Evolutionary conservation across 2,797 vertebrate genomes (phyloP).

Genomic region (Leptoclinus maculatus): DNA sequence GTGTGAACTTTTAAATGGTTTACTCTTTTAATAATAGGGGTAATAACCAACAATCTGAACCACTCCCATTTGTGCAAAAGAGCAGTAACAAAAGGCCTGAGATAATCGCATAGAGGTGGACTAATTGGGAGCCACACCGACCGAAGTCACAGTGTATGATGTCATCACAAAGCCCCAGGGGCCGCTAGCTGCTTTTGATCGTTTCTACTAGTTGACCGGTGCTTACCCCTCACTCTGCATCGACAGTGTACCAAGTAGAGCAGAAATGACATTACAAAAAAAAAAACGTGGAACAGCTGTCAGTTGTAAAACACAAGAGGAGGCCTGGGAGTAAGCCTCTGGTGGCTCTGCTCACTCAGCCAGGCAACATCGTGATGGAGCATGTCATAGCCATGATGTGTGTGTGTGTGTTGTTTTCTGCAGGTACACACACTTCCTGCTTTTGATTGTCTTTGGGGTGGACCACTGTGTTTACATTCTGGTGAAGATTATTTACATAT

Average conservation of each 20-base stretch:
- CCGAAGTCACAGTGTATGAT: neutral
- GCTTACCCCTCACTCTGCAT: neutral
- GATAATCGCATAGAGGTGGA: neutral
- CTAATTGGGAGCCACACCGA: neutral
- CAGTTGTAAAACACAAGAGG: conserved; percentile 11
- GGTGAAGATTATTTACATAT: neutral
- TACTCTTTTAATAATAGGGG: neutral
- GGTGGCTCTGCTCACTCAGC: conserved; percentile 20
- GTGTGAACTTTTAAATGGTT: no score
- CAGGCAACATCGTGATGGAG: neutral
- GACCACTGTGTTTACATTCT: neutral
- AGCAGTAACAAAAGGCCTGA: neutral
- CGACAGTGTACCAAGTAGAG: conserved; percentile 20
- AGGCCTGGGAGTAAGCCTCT: conserved; percentile 10
- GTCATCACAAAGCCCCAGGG: neutral
- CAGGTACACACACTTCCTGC: neutral
- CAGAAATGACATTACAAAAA: conserved; percentile 16
- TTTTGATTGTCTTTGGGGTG: no score
- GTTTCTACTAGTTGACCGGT: neutral
- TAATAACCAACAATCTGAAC: neutral
- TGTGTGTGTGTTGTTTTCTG: neutral
- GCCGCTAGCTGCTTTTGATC: neutral
- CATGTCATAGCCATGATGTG: neutral
- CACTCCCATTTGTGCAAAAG: neutral
- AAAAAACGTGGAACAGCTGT: conserved; percentile 24